phyloP scores from a whole-genome alignment of 2,113 vertebrate genomes.

The Galemys pyrenaicus region DNA sequence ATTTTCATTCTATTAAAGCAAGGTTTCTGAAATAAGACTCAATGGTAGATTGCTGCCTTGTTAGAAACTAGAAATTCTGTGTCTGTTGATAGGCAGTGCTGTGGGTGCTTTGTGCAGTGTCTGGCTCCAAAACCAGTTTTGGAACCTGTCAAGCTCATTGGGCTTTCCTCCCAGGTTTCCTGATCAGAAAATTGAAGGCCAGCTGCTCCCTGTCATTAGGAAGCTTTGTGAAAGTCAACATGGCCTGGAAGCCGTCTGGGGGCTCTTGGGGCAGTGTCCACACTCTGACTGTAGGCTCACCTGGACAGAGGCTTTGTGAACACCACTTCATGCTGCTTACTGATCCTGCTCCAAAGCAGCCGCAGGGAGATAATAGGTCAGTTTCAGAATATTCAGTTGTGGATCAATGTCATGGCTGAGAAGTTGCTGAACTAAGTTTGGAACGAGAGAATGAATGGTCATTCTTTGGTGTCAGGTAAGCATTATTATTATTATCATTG shows the following conservation, averaged over 20 bases:
- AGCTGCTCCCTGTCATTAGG: constrained; percentile 76
- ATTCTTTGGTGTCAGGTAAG: not conserved
- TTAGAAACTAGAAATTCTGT: constrained; percentile 42
- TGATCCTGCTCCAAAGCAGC: not conserved
- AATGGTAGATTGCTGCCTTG: not conserved
- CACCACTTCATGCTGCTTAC: not conserved
- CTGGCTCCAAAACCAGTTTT: constrained; percentile 48
- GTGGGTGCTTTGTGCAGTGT: not conserved
- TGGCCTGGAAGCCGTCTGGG: not conserved
- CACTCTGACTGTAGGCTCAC: not conserved
- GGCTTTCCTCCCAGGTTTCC: constrained; percentile 70
- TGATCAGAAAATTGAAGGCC: constrained; percentile 71
- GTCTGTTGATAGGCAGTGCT: not conserved
- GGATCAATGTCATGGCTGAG: not conserved
- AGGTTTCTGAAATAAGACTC: not conserved
- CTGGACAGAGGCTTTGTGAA: not conserved
- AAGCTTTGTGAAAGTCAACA: constrained; percentile 61
- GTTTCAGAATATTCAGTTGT: not conserved
- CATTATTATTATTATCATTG: not conserved
- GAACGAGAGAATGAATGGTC: not conserved
- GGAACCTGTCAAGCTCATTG: constrained; percentile 55
- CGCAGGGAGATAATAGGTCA: not conserved
- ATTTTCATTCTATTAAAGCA: not conserved
- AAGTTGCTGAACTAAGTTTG: not conserved
- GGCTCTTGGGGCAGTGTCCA: not conserved